phyloP scores from a whole-genome alignment of 1,140 invertebrate species.

The Philotrypesis tridentata region DNA sequence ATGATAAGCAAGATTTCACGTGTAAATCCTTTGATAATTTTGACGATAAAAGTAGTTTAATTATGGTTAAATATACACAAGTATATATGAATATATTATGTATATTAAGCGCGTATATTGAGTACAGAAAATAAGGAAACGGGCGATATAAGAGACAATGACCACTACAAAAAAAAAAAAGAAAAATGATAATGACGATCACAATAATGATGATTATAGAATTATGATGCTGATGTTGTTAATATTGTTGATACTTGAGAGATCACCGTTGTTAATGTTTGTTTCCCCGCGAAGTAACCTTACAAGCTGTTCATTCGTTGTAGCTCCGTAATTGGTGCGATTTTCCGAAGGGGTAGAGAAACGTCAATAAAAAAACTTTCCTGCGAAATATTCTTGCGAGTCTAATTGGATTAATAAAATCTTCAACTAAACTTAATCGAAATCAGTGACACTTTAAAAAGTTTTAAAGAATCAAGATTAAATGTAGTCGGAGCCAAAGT shows the following conservation, averaged over 20 bases:
- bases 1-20: background rate
- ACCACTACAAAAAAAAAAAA: constrained; percentile 46
- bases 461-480: background rate
- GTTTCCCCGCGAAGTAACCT: constrained; percentile 62
- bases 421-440: background rate
- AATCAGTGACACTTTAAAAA: background rate
- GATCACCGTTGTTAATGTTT: constrained; percentile 69
- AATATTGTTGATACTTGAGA: constrained; percentile 67
- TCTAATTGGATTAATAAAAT: too few species aligned
- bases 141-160: constrained; percentile 44
- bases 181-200: constrained; percentile 55
- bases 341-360: constrained; percentile 55
- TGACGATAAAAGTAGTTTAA: constrained; percentile 36
- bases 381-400: constrained; percentile 49
- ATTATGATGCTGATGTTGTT: constrained; percentile 65
- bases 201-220: constrained; percentile 61
- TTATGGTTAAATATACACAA: constrained; percentile 44
- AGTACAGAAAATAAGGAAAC: constrained; percentile 33
- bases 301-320: constrained; percentile 61
- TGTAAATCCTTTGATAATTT: constrained; percentile 23
- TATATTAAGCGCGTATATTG: constrained; percentile 35
- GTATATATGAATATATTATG: constrained; percentile 46
- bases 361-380: constrained; percentile 11
- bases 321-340: constrained; percentile 57
- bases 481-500: constrained; percentile 21